Percentiles rank a stretch among this genome's conserved stretches.
Evolutionary conservation across 2,888 invertebrate genomes (phyloP).

Genomic region (Apomyelois bistriatella): DNA sequence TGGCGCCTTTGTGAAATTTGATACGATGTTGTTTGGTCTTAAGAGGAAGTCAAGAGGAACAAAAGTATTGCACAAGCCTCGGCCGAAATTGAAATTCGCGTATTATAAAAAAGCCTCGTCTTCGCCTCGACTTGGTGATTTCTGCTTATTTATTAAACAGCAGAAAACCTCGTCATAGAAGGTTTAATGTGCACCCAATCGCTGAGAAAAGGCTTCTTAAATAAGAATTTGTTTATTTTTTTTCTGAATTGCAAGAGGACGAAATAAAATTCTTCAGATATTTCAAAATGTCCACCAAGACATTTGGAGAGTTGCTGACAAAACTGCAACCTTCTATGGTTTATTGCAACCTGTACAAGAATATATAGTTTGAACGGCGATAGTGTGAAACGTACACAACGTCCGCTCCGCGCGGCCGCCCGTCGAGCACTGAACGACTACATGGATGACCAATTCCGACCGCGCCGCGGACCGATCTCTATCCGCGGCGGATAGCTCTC

Average conservation of each 20-base stretch:
- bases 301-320: slow-evolving; percentile 13
- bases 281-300: slow-evolving; percentile 8
- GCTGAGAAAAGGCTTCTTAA: slow-evolving; percentile 14
- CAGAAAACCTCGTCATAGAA: slow-evolving; percentile 5
- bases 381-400: no score
- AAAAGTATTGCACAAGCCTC: no score
- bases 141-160: slow-evolving; percentile 13
- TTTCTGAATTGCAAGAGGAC: slow-evolving; percentile 7
- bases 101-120: no score
- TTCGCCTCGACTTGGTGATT: slow-evolving; percentile 8
- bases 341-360: slow-evolving; percentile 1
- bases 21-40: no score
- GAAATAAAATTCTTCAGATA: slow-evolving; percentile 5
- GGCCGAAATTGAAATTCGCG: no score
- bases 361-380: background rate
- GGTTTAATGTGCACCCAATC: slow-evolving; percentile 13
- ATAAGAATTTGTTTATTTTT: slow-evolving; percentile 8
- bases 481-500: no score
- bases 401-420: no score
- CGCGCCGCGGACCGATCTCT: no score
- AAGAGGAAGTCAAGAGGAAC: no score
- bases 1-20: no score
- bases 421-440: no score
- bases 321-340: slow-evolving; percentile 10
- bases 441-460: no score